These are phyloP conservation scores for Ctenopoma kingsleyae DNA, from an alignment of 2,797 vertebrate species.

Conservation along the genomic window DNA sequence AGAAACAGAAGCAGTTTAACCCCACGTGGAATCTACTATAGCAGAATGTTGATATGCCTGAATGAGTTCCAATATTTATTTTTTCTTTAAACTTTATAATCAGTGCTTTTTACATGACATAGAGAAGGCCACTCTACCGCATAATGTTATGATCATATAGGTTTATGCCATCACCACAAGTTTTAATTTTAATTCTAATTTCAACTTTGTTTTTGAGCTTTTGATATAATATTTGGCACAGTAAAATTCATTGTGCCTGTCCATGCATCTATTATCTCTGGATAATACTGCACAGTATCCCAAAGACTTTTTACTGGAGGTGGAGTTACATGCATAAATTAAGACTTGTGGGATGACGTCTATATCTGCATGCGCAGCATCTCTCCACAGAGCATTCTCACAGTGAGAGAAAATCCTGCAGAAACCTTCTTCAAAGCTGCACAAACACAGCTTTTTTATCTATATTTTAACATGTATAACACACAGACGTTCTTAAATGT, in stretches of 20 bases:
- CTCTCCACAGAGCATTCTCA: conserved; percentile 39
- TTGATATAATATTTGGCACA: background rate
- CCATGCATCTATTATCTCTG: conserved; percentile 31
- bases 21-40: background rate
- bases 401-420: conserved; percentile 43
- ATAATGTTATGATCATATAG: too few species aligned
- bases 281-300: conserved; percentile 5
- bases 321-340: conserved; percentile 56
- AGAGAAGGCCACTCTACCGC: too few species aligned
- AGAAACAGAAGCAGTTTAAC: background rate
- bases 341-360: conserved; percentile 44
- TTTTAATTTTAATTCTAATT: background rate
- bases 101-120: too few species aligned
- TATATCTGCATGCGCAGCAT: conserved; percentile 55
- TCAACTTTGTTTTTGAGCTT: background rate
- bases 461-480: conserved; percentile 40
- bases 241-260: background rate
- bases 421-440: conserved; percentile 55
- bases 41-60: background rate
- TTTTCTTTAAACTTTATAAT: too few species aligned
- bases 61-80: background rate
- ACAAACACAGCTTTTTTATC: conserved; percentile 43
- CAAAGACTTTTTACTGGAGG: conserved; percentile 33
- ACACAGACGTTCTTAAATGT: conserved; percentile 25
- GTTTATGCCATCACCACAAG: too few species aligned